Evolutionary conservation across 2,888 invertebrate species (phyloP).

Genomic region (Caenorhabditis doughertyi): DNA sequence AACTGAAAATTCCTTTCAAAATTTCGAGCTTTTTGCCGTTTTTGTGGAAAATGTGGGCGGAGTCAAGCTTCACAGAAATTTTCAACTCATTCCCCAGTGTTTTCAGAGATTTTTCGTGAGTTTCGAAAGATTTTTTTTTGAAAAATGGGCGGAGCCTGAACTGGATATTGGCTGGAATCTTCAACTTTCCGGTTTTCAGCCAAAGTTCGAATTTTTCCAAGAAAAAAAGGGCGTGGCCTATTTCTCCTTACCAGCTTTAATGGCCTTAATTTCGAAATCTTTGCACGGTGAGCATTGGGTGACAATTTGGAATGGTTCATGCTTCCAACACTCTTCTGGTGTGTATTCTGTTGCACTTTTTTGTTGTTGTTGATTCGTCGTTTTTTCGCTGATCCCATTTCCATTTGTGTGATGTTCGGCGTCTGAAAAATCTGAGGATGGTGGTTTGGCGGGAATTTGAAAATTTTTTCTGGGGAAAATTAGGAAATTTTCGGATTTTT

Average conservation of each 20-base stretch:
- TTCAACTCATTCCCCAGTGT: too few relatives aligned
- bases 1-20: background rate
- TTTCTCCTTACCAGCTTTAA: conserved; percentile 71
- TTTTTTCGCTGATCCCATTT: background rate
- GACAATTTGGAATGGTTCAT: conserved; percentile 61
- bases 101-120: too few relatives aligned
- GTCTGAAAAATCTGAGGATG: too few relatives aligned
- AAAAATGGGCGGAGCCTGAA: too few relatives aligned
- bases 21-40: background rate
- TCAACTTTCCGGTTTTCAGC: background rate
- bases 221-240: background rate
- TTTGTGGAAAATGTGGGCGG: too few relatives aligned
- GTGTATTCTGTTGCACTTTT: conserved; percentile 50
- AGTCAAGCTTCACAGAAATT: too few relatives aligned
- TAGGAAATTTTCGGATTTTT: too few relatives aligned
- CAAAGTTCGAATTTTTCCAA: background rate
- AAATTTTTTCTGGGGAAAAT: too few relatives aligned
- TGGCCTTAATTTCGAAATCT: conserved; percentile 70
- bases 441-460: too few relatives aligned
- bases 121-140: too few relatives aligned
- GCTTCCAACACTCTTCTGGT: conserved; percentile 67
- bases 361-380: conserved; percentile 17
- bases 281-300: conserved; percentile 62
- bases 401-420: conserved; percentile 21
- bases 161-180: too few relatives aligned